phyloP scores from a whole-genome alignment of 2,888 invertebrate genomes.

The Proisotoma minuta region DNA sequence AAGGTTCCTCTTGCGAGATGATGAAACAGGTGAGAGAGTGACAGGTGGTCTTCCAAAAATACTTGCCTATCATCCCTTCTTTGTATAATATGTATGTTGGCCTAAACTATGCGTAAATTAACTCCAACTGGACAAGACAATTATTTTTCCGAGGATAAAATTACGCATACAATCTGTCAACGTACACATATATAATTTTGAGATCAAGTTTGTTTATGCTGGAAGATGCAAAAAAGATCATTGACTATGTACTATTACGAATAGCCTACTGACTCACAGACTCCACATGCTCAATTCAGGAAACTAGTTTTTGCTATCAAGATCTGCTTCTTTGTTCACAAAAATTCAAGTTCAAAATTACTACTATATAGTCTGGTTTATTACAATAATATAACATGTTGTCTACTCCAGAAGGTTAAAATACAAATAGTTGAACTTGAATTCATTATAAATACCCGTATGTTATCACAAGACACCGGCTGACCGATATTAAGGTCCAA shows the following conservation, averaged over 20 bases:
- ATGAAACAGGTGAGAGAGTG: constrained; percentile 11
- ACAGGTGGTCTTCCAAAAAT: constrained; percentile 18
- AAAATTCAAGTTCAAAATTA: constrained; percentile 17
- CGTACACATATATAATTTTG: too few relatives aligned
- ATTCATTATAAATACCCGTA: too few relatives aligned
- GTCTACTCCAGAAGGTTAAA: too few relatives aligned
- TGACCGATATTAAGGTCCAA: not conserved
- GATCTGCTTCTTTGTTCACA: not conserved
- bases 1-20: constrained; percentile 1
- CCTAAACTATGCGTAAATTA: not conserved
- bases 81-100: too few relatives aligned
- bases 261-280: constrained; percentile 5
- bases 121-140: not conserved
- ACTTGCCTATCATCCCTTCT: constrained; percentile 10
- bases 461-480: too few relatives aligned
- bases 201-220: too few relatives aligned
- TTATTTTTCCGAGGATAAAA: too few relatives aligned
- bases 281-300: constrained; percentile 6
- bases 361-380: too few relatives aligned
- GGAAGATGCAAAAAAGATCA: not conserved
- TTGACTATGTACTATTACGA: not conserved
- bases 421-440: not conserved
- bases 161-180: too few relatives aligned
- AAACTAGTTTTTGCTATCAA: constrained; percentile 14
- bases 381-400: too few relatives aligned